These are phyloP conservation scores for Aphelocoma coerulescens DNA, from an alignment of 2,113 vertebrate genomes.

Conservation along the genomic window DNA sequence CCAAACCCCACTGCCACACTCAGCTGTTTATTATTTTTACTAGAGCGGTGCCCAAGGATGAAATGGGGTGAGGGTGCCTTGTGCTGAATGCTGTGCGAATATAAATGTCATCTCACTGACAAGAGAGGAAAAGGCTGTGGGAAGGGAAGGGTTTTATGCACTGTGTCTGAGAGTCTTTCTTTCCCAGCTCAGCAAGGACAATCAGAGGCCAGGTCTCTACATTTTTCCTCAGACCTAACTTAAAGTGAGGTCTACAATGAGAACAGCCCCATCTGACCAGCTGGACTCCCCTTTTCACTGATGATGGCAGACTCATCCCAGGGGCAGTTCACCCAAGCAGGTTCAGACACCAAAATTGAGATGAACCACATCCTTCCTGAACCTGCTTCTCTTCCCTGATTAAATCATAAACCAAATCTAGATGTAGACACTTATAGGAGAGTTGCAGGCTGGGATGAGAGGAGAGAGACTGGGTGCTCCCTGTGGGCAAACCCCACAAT, in stretches of 20 bases:
- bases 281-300: not conserved
- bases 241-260: not conserved
- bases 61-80: not conserved
- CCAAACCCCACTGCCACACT: not conserved
- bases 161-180: not conserved
- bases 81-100: not conserved
- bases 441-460: not conserved
- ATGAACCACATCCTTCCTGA: not conserved
- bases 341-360: not conserved
- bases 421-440: not conserved
- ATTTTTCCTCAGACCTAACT: not conserved
- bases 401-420: not conserved
- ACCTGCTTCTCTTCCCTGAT: not conserved
- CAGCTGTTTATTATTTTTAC: constrained; percentile 22
- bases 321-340: not conserved
- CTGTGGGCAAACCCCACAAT: not conserved
- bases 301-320: not conserved
- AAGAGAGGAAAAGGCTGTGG: constrained; percentile 7
- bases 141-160: not conserved
- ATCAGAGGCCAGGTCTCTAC: not conserved
- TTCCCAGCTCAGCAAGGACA: constrained; percentile 3
- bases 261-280: not conserved
- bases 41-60: not conserved
- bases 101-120: not conserved
- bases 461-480: not conserved